A percentile compares a stretch with the other conserved stretches of the same genome.
Evolutionary conservation across 2,888 invertebrate genomes (phyloP).

Genomic region (Lampropteryx suffumata): DNA sequence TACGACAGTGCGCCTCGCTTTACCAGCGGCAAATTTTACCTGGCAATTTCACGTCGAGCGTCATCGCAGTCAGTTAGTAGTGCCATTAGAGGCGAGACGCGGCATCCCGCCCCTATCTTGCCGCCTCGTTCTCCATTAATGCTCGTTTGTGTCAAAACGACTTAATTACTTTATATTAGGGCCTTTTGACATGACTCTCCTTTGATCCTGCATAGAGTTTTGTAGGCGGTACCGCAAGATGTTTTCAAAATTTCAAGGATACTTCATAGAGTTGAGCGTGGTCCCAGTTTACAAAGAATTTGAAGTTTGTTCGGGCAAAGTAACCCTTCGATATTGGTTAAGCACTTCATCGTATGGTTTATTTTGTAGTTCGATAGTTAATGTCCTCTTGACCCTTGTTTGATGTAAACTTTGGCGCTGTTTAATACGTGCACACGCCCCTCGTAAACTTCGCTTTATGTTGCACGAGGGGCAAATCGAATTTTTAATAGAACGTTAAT

Average conservation of each 20-base stretch:
- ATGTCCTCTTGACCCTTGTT: constrained; percentile 56
- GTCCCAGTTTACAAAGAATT: constrained; percentile 4
- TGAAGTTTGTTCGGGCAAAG: constrained; percentile 22
- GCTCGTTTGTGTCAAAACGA: constrained; percentile 70
- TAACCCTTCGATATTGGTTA: constrained; percentile 18
- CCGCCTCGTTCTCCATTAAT: constrained; percentile 63
- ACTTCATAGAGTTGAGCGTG: constrained; percentile 1
- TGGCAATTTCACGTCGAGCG: constrained; percentile 28
- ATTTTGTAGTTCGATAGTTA: constrained; percentile 53
- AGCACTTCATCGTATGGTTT: constrained; percentile 39
- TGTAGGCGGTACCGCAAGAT: background rate
- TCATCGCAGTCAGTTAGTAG: constrained; percentile 63
- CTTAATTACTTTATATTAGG: constrained; percentile 66
- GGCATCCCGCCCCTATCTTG: constrained; percentile 53
- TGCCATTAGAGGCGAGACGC: constrained; percentile 65
- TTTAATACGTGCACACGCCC: constrained; percentile 47
- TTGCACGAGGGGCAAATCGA: constrained; percentile 56
- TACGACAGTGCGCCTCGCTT: constrained; percentile 5
- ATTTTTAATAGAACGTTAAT: constrained; percentile 65
- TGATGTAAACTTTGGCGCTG: constrained; percentile 52
- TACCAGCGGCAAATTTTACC: constrained; percentile 16
- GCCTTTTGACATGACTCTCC: constrained; percentile 52
- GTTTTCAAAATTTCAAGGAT: constrained; percentile 1
- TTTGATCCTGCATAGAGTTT: constrained; percentile 44
- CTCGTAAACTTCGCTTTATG: constrained; percentile 60